Conservation (phyloP, 35 echinoderm and acorn worm genomes). For the Apostichopus californicus region DNA sequence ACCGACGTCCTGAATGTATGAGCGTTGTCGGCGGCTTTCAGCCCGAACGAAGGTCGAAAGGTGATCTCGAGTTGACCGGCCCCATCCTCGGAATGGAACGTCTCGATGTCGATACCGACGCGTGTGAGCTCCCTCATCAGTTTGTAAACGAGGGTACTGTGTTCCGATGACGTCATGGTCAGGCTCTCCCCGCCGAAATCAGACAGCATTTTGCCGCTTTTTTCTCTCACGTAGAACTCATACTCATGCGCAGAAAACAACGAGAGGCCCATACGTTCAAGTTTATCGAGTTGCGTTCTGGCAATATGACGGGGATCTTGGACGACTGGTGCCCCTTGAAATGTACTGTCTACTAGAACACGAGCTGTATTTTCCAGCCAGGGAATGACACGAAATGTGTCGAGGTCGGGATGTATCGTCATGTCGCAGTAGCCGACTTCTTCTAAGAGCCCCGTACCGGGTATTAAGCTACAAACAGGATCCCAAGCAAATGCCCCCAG, state of each 20-base stretch:
- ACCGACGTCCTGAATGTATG: constrained; percentile 71
- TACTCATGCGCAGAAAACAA: constrained; percentile 74
- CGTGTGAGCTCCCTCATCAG: constrained; percentile 63
- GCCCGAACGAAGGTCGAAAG: constrained; percentile 66
- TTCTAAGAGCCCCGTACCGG: constrained; percentile 55
- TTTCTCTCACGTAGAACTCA: constrained; percentile 66
- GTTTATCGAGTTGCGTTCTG: constrained; percentile 51
- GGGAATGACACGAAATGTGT: constrained; percentile 75
- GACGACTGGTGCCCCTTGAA: constrained; percentile 35
- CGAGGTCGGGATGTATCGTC: constrained; percentile 70
- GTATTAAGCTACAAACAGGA: constrained; percentile 40
- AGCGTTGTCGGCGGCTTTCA: constrained; percentile 66
- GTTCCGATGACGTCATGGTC: constrained; percentile 34
- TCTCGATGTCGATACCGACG: constrained; percentile 74
- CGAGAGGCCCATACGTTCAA: constrained; percentile 61
- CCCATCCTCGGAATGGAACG: constrained; percentile 61
- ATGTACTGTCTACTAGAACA: constrained; percentile 52
- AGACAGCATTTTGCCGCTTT: constrained; percentile 28
- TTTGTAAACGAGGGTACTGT: constrained; percentile 66
- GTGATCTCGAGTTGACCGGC: constrained; percentile 70
- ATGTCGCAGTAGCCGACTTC: constrained; percentile 72
- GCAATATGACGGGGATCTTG: constrained; percentile 65
- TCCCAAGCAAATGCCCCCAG: constrained; percentile 67
- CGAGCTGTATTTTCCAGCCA: constrained; percentile 73
- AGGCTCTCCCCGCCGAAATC: constrained; percentile 46